phyloP scores from a whole-genome alignment of 2,797 vertebrate genomes.

The Hephaestus fuliginosus region DNA sequence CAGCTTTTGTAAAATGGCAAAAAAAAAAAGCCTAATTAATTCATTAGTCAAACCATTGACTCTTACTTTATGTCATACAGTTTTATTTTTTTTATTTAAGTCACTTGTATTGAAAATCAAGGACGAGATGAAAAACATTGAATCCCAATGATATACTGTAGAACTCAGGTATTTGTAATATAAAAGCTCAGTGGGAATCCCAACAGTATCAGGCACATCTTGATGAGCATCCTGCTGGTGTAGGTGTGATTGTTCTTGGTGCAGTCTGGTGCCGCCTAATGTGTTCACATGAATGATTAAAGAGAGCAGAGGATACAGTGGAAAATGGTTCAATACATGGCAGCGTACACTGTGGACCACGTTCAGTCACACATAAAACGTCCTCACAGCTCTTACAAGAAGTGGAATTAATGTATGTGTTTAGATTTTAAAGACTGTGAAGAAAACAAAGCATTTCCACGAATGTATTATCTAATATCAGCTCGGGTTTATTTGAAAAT shows the following conservation, averaged over 20 bases:
- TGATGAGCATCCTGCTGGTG: constrained; percentile 41
- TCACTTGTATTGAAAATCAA: neutral
- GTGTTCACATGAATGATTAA: constrained; percentile 70
- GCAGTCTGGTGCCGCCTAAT: constrained; percentile 60
- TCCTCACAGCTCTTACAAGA: neutral
- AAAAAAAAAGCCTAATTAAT: neutral
- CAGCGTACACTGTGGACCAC: constrained; percentile 10
- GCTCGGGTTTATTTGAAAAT: constrained; percentile 7
- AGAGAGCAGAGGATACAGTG: constrained; percentile 48
- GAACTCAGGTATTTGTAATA: neutral
- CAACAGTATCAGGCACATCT: constrained; percentile 13
- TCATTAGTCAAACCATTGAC: neutral
- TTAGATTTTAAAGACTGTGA: neutral
- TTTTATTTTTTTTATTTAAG: neutral
- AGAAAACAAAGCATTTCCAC: neutral
- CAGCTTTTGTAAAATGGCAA: neutral
- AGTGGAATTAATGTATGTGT: neutral
- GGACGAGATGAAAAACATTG: neutral
- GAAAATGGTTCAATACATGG: constrained; percentile 37
- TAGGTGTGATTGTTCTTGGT: constrained; percentile 38
- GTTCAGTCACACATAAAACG: neutral
- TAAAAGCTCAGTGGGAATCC: constrained; percentile 14
- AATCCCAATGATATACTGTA: neutral
- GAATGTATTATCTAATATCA: neutral
- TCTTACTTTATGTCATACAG: neutral